Percentiles rank a stretch among this genome's conserved stretches.
Conservation (phyloP, 1,140 invertebrate genomes). For the Apis dorsata region DNA sequence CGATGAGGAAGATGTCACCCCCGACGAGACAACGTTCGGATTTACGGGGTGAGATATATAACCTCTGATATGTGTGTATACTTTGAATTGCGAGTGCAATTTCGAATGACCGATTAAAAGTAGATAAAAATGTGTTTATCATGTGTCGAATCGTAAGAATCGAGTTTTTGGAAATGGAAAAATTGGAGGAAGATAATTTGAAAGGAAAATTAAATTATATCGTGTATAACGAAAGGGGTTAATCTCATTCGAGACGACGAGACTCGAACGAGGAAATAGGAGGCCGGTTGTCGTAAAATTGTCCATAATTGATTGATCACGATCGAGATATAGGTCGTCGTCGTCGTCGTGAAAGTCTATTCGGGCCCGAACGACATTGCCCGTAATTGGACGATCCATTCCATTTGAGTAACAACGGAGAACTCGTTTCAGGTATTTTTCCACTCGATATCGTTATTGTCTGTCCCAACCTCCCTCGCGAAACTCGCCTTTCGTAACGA, state of each 20-base stretch:
- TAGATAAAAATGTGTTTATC: too few relatives aligned
- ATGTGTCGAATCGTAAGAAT: too few relatives aligned
- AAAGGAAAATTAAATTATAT: too few relatives aligned
- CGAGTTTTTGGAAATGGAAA: too few relatives aligned
- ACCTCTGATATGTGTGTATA: too few relatives aligned
- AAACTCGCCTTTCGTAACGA: background rate
- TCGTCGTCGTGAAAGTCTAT: slow-evolving; percentile 12
- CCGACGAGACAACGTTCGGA: slow-evolving; percentile 25
- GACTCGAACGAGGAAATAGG: background rate
- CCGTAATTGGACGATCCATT: slow-evolving; percentile 29
- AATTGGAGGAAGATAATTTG: too few relatives aligned
- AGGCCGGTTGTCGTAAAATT: background rate
- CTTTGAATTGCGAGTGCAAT: too few relatives aligned
- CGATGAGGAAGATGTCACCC: slow-evolving; percentile 52
- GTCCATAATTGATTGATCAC: slow-evolving; percentile 7
- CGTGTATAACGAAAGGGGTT: too few relatives aligned
- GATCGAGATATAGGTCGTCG: background rate
- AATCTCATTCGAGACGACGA: background rate
- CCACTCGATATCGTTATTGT: background rate
- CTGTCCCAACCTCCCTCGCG: background rate
- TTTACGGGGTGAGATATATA: slow-evolving; percentile 8
- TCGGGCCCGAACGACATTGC: background rate
- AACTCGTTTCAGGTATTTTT: background rate
- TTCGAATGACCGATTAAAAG: too few relatives aligned
- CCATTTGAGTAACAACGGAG: background rate